Percentiles rank a stretch among this genome's conserved stretches.
Conservation (phyloP, 2,888 invertebrate genomes). For the Lycophotia porphyrea region DNA sequence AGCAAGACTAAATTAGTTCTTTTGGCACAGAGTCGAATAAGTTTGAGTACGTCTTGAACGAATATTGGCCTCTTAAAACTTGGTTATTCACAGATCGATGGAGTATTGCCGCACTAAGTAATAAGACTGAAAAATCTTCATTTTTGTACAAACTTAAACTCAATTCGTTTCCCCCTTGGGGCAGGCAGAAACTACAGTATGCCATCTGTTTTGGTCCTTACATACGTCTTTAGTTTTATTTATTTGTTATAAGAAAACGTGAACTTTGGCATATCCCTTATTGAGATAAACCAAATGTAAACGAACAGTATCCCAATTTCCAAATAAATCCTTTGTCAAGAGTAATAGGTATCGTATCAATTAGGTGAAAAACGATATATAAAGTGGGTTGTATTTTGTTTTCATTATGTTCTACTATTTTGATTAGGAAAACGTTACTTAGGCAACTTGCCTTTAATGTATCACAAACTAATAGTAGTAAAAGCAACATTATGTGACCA, state of each 20-base stretch:
- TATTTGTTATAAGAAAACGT: neutral
- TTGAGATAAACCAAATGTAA: neutral
- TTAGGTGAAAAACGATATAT: neutral
- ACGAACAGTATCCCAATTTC: neutral
- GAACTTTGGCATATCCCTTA: neutral
- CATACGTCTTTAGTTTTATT: neutral
- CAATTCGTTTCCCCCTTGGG: neutral
- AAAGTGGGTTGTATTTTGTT: constrained; percentile 1
- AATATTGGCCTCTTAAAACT: constrained; percentile 28
- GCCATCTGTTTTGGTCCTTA: neutral
- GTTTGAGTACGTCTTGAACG: constrained; percentile 19
- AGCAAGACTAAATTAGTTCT: constrained; percentile 16
- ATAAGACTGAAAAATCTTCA: neutral
- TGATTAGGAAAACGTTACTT: neutral
- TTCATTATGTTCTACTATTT: neutral
- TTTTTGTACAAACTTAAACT: no score
- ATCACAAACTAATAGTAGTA: neutral
- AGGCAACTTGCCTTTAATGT: no score
- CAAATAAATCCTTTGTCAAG: neutral
- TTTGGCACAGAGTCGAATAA: constrained; percentile 25
- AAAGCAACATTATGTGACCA: neutral
- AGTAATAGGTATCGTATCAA: neutral
- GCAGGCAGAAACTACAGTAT: neutral
- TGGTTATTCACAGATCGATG: constrained; percentile 11
- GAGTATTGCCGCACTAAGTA: constrained; percentile 1